A percentile compares a stretch with the other conserved stretches of the same genome.
phyloP scores from a whole-genome alignment of 2,888 invertebrate genomes.

The Dryobota labecula region DNA sequence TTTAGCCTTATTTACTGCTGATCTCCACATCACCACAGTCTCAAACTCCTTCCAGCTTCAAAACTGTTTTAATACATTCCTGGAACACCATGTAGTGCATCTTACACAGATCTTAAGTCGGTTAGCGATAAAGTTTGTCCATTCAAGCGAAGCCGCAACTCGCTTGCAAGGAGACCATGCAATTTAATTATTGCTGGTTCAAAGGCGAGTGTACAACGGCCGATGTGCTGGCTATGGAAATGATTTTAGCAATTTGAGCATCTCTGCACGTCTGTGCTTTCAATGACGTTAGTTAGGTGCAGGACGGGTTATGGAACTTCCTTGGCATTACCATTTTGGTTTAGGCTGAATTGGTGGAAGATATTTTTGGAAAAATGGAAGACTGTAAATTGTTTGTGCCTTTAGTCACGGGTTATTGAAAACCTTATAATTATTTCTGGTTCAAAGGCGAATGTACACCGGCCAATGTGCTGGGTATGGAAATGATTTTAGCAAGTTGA shows the following conservation, averaged over 20 bases:
- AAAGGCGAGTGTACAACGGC: conserved; percentile 85
- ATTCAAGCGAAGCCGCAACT: conserved; percentile 78
- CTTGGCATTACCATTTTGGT: not conserved
- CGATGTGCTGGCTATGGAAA: conserved; percentile 78
- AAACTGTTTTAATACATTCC: conserved; percentile 48
- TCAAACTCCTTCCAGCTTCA: conserved; percentile 16
- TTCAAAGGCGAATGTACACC: no score
- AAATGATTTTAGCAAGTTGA: no score
- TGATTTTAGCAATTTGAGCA: conserved; percentile 76
- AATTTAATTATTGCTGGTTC: conserved; percentile 88
- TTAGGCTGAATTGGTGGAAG: not conserved
- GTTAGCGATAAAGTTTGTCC: conserved; percentile 81
- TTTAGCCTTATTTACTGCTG: conserved; percentile 19
- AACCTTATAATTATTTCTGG: not conserved
- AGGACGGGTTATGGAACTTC: not conserved
- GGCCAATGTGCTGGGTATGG: no score
- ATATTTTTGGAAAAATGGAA: not conserved
- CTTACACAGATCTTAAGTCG: conserved; percentile 70
- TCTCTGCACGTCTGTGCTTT: conserved; percentile 55
- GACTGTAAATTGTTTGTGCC: not conserved
- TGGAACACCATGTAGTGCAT: conserved; percentile 41
- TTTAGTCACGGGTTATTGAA: not conserved
- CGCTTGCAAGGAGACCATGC: conserved; percentile 78
- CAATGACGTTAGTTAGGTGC: conserved; percentile 67
- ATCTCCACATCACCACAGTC: conserved; percentile 8